Conservation (phyloP, 1,140 invertebrate genomes). For the Cylas formicarius region DNA sequence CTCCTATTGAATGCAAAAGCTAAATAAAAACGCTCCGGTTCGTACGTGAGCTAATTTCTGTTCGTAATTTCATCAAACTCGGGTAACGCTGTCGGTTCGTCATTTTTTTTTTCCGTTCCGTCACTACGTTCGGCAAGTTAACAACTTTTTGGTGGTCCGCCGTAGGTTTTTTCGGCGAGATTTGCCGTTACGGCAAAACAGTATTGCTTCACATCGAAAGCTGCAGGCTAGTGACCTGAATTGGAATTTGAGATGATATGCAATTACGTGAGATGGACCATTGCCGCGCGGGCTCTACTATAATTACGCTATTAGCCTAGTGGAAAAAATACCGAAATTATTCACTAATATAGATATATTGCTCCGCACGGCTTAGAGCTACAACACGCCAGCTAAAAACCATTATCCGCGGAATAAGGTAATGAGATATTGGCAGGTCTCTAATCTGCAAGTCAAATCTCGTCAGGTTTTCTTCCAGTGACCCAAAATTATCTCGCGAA, state of each 20-base stretch:
- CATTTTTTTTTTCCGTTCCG: constrained; percentile 20
- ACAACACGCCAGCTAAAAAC: no score
- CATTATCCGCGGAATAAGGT: constrained; percentile 4
- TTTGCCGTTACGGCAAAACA: constrained; percentile 27
- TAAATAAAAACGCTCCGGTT: constrained; percentile 21
- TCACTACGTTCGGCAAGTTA: constrained; percentile 23
- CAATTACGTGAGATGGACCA: constrained; percentile 24
- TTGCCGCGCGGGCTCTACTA: constrained; percentile 12
- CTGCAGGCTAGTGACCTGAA: constrained; percentile 25
- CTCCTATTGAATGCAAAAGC: constrained; percentile 25
- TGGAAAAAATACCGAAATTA: no score
- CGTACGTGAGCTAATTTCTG: constrained; percentile 29
- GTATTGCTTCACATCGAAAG: constrained; percentile 26
- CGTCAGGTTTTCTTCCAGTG: background rate
- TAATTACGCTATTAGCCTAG: no score
- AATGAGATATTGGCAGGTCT: constrained; percentile 5
- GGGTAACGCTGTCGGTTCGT: no score
- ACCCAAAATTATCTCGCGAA: constrained; percentile 4
- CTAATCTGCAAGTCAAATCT: constrained; percentile 5
- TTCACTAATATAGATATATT: no score
- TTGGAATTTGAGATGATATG: constrained; percentile 26
- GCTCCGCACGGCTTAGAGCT: background rate
- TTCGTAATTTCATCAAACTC: constrained; percentile 27
- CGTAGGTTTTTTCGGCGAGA: constrained; percentile 16
- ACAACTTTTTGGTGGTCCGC: constrained; percentile 27